phyloP scores from a whole-genome alignment of 2,888 invertebrate species.

The Rhopalosiphum nymphaeae region DNA sequence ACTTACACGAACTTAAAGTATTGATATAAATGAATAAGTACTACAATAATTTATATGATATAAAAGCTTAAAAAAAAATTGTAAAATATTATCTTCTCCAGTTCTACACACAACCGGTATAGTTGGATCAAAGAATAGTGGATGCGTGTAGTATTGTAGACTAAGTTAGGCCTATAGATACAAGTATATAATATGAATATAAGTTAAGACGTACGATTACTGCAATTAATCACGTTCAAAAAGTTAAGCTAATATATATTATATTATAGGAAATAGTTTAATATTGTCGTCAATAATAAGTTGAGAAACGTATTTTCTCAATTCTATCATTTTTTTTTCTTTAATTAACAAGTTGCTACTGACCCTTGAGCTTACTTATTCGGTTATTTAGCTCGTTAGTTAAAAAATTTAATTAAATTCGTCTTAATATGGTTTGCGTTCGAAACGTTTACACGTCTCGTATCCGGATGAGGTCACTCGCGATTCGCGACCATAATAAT shows the following conservation, averaged over 20 bases:
- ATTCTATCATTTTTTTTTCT: neutral
- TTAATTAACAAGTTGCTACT: neutral
- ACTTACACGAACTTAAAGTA: neutral
- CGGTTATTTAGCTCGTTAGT: neutral
- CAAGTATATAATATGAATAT: too few species aligned
- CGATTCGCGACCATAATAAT: neutral
- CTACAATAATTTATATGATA: too few species aligned
- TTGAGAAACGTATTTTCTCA: neutral
- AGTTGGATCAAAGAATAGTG: neutral
- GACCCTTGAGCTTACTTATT: neutral
- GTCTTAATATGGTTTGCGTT: neutral
- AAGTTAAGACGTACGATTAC: neutral
- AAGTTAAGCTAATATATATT: neutral
- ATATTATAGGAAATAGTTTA: neutral
- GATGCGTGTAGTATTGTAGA: neutral
- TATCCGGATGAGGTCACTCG: neutral
- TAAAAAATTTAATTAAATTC: neutral
- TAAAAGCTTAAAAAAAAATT: too few species aligned
- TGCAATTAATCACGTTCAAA: neutral
- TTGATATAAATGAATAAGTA: neutral
- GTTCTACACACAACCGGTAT: neutral
- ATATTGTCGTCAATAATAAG: neutral
- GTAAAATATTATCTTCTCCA: too few species aligned
- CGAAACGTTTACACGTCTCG: neutral
- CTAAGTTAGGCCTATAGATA: neutral